Conservation (phyloP, 2,113 vertebrate species). For the Anolis sagrei region DNA sequence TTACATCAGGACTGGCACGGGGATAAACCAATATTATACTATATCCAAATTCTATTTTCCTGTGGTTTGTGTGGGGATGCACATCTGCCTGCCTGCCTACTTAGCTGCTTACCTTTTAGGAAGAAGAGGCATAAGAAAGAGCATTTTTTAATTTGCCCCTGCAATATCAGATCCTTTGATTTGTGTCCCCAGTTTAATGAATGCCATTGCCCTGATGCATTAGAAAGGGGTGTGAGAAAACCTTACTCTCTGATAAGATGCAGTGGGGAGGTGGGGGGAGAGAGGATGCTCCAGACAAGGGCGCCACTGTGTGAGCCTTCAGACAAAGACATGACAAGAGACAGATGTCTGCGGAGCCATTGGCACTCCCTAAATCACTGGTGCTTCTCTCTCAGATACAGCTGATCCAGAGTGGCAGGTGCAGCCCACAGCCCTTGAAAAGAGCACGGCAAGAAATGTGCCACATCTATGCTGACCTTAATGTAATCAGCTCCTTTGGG, state of each 20-base stretch:
- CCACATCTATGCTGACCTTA: not conserved
- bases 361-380: constrained; percentile 28
- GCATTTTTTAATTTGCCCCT: no score
- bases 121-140: no score
- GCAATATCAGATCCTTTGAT: not conserved
- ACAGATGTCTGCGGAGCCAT: constrained; percentile 28
- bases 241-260: not conserved
- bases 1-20: no score
- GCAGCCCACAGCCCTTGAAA: not conserved
- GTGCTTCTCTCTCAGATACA: not conserved
- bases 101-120: not conserved
- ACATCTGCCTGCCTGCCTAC: not conserved
- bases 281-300: constrained; percentile 21
- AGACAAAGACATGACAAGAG: constrained; percentile 48
- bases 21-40: not conserved
- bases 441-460: not conserved
- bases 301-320: not conserved
- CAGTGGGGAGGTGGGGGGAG: not conserved
- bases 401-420: not conserved
- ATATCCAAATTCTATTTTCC: no score
- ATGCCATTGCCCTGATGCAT: not conserved
- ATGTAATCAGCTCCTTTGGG: not conserved
- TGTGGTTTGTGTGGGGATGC: not conserved
- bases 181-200: not conserved
- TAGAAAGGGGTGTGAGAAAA: rapidly evolving